phyloP scores from a whole-genome alignment of 1,140 invertebrate genomes.

The Euglossa dilemma region DNA sequence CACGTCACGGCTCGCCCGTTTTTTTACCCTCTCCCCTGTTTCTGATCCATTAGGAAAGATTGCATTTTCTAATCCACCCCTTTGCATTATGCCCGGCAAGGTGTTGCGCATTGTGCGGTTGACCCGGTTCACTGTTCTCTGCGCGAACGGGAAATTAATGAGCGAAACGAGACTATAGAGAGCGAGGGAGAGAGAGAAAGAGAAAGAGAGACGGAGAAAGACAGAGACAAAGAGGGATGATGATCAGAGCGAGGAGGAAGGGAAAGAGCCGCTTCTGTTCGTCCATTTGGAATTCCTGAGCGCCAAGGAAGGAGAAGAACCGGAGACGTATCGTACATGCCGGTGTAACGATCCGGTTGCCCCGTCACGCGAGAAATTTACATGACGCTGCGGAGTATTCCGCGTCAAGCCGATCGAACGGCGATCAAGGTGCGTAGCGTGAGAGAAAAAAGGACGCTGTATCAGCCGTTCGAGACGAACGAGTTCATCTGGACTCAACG shows the following conservation, averaged over 20 bases:
- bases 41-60: constrained; percentile 68
- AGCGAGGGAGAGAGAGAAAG: background rate
- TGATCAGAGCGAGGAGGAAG: background rate
- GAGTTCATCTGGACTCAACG: constrained; percentile 15
- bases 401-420: constrained; percentile 27
- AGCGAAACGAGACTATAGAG: constrained; percentile 5
- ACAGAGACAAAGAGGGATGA: background rate
- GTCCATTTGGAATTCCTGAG: constrained; percentile 32
- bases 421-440: background rate
- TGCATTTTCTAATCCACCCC: constrained; percentile 67
- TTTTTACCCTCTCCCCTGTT: constrained; percentile 27
- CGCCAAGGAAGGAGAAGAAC: constrained; percentile 8
- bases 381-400: constrained; percentile 42
- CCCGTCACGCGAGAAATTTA: constrained; percentile 53
- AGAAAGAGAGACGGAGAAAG: too few relatives aligned
- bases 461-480: constrained; percentile 12
- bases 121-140: constrained; percentile 40
- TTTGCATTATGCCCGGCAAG: constrained; percentile 49
- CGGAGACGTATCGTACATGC: constrained; percentile 15
- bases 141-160: constrained; percentile 28
- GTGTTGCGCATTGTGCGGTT: constrained; percentile 48
- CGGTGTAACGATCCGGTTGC: constrained; percentile 34
- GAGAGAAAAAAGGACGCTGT: background rate
- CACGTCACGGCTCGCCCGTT: background rate
- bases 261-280: background rate